Evolutionary conservation across 1,140 invertebrate genomes (phyloP).

Genomic region (Tetragonula clypearis): DNA sequence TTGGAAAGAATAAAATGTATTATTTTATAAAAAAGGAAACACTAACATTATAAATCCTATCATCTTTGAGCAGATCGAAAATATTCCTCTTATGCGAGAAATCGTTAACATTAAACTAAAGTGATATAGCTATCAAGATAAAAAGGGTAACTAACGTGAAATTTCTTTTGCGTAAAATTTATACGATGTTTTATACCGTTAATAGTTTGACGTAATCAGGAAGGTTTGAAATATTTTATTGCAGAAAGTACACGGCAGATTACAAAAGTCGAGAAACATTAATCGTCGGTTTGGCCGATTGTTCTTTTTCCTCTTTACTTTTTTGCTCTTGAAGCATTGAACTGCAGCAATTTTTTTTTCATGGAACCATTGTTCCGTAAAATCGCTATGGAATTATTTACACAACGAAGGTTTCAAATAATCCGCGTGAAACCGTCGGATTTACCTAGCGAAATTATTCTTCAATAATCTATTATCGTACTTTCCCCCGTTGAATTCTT

Average conservation of each 20-base stretch:
- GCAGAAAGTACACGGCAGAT: not conserved
- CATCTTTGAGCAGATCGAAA: no score
- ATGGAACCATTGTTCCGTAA: not conserved
- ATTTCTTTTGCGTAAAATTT: not conserved
- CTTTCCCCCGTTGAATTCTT: not conserved
- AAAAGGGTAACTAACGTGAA: not conserved
- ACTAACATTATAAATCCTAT: no score
- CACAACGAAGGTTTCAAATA: not conserved
- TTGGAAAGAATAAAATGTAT: no score
- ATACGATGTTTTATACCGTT: no score
- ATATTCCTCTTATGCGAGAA: no score
- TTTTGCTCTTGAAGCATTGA: not conserved
- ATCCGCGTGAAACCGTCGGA: not conserved
- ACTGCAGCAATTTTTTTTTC: not conserved
- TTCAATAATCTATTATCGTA: conserved; percentile 1
- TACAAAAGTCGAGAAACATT: not conserved
- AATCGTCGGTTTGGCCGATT: not conserved
- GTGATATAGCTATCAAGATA: no score
- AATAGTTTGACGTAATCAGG: not conserved
- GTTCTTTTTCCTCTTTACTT: not conserved
- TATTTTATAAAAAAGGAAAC: no score
- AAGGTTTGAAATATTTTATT: not conserved
- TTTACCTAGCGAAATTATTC: conserved; percentile 13
- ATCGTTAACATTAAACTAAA: no score
- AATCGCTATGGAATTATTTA: conserved; percentile 8